These are phyloP conservation scores for Eptatretus burgeri DNA, from an alignment of 2,113 vertebrate species.

Conservation along the genomic window DNA sequence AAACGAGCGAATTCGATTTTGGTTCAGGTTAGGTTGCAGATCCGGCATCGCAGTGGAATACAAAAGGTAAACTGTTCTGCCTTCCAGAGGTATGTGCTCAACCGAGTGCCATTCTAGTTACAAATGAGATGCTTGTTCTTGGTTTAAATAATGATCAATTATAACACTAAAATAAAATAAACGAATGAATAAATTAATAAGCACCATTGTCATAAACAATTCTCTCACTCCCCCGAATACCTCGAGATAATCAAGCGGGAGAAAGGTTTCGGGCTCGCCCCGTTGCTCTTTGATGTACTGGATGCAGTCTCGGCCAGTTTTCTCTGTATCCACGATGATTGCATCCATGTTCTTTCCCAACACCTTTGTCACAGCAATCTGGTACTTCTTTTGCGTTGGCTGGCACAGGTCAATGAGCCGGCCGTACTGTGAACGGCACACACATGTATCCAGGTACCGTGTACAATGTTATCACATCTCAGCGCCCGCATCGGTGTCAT, in stretches of 20 bases:
- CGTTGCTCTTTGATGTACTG: slow-evolving; percentile 1
- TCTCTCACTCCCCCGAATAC: not conserved
- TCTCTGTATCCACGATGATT: slow-evolving; percentile 4
- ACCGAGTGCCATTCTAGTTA: too few relatives aligned
- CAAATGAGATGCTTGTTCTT: too few relatives aligned
- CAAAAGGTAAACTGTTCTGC: too few relatives aligned
- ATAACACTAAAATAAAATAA: not conserved
- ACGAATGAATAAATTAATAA: slow-evolving; percentile 1
- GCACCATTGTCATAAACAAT: not conserved
- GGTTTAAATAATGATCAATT: too few relatives aligned
- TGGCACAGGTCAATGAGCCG: slow-evolving; percentile 6
- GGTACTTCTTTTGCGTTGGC: not conserved
- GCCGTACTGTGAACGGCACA: not conserved
- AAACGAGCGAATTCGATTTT: too few relatives aligned
- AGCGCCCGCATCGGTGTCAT: too few relatives aligned
- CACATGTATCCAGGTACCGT: not conserved
- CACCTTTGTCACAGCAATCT: slow-evolving; percentile 4
- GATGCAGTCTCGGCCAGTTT: slow-evolving; percentile 5
- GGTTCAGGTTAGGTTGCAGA: too few relatives aligned
- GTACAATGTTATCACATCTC: too few relatives aligned
- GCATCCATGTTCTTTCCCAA: slow-evolving; percentile 6
- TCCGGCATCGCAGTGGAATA: too few relatives aligned
- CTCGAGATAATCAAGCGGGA: slow-evolving; percentile 1
- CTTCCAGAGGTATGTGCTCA: too few relatives aligned
- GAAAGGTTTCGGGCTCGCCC: slow-evolving; percentile 2